Base-by-base conservation (phyloP, 92 coral and sea anemone species). In the Parazoanthus swiftii region DNA sequence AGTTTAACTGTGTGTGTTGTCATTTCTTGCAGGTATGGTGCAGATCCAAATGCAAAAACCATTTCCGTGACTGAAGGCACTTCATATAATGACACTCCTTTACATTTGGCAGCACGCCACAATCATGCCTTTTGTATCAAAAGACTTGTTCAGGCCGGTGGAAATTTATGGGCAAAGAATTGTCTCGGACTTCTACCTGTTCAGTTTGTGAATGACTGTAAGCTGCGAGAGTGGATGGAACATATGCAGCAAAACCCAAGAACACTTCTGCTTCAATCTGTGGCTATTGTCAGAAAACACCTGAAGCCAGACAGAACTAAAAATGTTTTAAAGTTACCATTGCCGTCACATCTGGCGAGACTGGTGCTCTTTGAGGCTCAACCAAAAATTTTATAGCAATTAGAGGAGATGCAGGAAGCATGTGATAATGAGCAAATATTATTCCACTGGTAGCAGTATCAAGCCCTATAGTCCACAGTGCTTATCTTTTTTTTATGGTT, bases 131-230 rank as follows among this genome's bases (percentile, higher is more conserved):
- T 89, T 88, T 94, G 97, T 80, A 93, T 96, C 29, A 92, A 95
- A 90, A 95, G 98, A 95, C 99, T 97, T 77, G 91, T 97, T 23
- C 99, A 97, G 90, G 98, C 98, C 35, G 96, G 94, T 91, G 99
- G 98, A 81, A 97, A 94, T 85, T 94, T 97, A 91, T 97, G 98
- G 95, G 94, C 94, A 74, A 94, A 94, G 86, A 94, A 97, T 89
- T 96, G 97, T 77, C 93, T 93, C 68, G 99, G 99, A 50, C 92
- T 94, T 33, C 85, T 96, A 82, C 97, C 99, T 7, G 93, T 95
- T 85, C 91, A 97, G 74, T 92, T 95, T 91, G 98, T 96, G 48
- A 97, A 94, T 56, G 95, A 95, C 84, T 76, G 88, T 81, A 93
- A 96, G 83, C 92, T 97, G 59, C 94, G 93, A 50, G 96, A 95